These are phyloP conservation scores for Gavia stellata DNA, from an alignment of 2,113 vertebrate genomes.

Conservation along the genomic window DNA sequence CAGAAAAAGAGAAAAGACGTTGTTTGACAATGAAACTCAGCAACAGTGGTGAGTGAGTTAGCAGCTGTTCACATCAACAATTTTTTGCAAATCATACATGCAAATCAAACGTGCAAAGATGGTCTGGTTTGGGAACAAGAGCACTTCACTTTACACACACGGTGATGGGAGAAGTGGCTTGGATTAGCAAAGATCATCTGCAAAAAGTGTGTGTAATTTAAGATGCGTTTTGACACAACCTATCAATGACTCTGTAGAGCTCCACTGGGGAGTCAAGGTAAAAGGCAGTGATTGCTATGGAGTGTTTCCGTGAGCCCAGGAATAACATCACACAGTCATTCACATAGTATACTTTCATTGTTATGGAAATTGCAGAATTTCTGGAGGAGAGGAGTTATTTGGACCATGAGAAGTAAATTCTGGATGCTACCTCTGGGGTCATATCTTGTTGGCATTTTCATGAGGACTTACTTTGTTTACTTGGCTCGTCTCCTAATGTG, in stretches of 20 bases:
- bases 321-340: neutral
- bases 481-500: neutral
- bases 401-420: neutral
- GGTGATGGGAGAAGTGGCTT: neutral
- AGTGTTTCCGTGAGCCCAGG: neutral
- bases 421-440: neutral
- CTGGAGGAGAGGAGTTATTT: neutral
- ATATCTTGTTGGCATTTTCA: neutral
- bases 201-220: neutral
- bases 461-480: neutral
- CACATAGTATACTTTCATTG: neutral
- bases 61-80: neutral
- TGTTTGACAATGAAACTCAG: neutral
- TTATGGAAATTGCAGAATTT: neutral
- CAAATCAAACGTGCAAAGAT: neutral
- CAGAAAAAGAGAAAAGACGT: neutral
- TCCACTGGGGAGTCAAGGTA: neutral
- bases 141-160: fast-evolving
- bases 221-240: neutral
- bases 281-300: neutral
- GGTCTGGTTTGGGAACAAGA: neutral
- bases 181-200: neutral
- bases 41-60: neutral
- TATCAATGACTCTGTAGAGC: neutral
- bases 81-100: neutral